phyloP scores from a whole-genome alignment of 2,888 invertebrate species.

The Sarcophaga caerulescens region DNA sequence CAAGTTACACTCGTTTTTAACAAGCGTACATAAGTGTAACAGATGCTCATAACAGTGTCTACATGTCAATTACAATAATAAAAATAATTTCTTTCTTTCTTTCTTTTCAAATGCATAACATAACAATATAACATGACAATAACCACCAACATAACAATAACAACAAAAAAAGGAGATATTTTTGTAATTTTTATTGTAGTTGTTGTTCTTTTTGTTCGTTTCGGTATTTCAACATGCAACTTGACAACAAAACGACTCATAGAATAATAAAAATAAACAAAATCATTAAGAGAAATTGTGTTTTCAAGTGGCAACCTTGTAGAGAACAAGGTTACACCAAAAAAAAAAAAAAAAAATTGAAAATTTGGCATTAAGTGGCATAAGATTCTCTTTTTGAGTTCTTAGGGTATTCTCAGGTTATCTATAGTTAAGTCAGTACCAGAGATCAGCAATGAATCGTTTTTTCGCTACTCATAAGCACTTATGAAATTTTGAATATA shows the following conservation, averaged over 20 bases:
- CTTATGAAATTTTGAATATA: no score
- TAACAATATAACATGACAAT: slow-evolving; percentile 40
- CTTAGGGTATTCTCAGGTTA: no score
- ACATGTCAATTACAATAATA: slow-evolving; percentile 67
- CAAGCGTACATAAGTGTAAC: slow-evolving; percentile 51
- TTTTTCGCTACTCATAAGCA: no score
- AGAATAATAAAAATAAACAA: slow-evolving; percentile 13
- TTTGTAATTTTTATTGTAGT: slow-evolving; percentile 14
- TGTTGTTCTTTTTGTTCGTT: slow-evolving; percentile 10
- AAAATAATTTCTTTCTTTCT: slow-evolving; percentile 29
- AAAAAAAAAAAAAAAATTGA: not conserved
- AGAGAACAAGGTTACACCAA: not conserved
- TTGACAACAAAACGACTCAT: not conserved
- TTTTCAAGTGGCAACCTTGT: slow-evolving; percentile 51
- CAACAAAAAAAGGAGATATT: slow-evolving; percentile 7
- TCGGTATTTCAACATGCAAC: no score
- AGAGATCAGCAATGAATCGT: no score
- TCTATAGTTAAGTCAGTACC: no score
- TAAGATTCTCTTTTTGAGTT: no score
- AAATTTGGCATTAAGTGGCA: slow-evolving; percentile 3
- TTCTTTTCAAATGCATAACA: slow-evolving; percentile 43
- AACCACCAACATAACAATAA: slow-evolving; percentile 16
- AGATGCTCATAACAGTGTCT: slow-evolving; percentile 65
- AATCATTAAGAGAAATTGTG: slow-evolving; percentile 30
- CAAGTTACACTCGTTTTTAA: slow-evolving; percentile 5